Percentiles rank a stretch among this genome's conserved stretches.
phyloP scores from a whole-genome alignment of 1,140 invertebrate genomes.

The Tetramorium simillimum region DNA sequence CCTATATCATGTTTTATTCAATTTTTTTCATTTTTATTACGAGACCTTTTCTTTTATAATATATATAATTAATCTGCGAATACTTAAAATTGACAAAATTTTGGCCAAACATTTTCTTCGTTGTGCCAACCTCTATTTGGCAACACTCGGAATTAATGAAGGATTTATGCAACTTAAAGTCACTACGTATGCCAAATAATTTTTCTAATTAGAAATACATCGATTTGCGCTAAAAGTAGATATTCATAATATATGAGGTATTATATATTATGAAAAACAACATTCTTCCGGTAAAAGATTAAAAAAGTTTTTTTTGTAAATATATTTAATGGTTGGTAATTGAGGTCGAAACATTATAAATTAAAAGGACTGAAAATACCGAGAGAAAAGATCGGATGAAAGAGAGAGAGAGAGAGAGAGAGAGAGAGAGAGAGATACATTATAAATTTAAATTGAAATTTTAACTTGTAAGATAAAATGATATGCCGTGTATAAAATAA shows the following conservation, averaged over 20 bases:
- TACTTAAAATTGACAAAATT: neutral
- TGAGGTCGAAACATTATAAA: neutral
- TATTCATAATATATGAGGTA: neutral
- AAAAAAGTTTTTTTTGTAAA: neutral
- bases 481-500: neutral
- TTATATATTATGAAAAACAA: neutral
- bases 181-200: neutral
- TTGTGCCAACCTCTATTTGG: neutral
- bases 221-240: neutral
- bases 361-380: neutral
- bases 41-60: neutral
- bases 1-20: too few relatives aligned
- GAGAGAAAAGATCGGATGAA: neutral
- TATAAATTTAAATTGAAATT: neutral
- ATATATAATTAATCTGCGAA: neutral
- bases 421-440: too few relatives aligned
- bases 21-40: neutral
- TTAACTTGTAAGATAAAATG: neutral
- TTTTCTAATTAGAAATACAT: neutral
- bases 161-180: conserved; percentile 7
- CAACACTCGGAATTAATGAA: neutral
- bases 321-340: neutral
- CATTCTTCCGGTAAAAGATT: neutral
- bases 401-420: too few relatives aligned
- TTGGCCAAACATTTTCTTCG: neutral